Conservation (phyloP, 1,140 invertebrate species). For the Mylabris phalerata region DNA sequence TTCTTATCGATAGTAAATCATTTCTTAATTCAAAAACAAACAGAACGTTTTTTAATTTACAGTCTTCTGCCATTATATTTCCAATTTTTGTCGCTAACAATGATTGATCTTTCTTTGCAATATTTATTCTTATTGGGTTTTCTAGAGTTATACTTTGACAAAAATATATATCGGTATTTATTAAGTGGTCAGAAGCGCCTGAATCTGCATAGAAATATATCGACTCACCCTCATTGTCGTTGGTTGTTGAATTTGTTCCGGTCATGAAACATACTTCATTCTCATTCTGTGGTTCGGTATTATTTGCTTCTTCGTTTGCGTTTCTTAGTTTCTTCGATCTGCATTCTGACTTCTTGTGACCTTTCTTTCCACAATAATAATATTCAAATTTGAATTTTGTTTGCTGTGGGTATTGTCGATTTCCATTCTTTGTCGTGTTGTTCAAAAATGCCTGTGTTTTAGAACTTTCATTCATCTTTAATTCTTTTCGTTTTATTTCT, state of each 20-base stretch:
- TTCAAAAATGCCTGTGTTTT: too few species aligned
- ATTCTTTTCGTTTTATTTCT: background rate
- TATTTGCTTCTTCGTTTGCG: background rate
- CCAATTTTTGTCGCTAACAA: conserved; percentile 20
- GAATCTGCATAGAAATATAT: background rate
- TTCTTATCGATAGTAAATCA: conserved; percentile 6
- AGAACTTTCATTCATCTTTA: too few species aligned
- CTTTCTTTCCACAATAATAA: background rate
- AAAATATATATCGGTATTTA: conserved; percentile 1
- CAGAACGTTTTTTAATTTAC: conserved; percentile 2
- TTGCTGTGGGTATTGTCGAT: background rate
- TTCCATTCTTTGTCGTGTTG: background rate
- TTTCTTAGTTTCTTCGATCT: background rate
- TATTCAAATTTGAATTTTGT: conserved; percentile 1
- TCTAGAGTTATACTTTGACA: conserved; percentile 1
- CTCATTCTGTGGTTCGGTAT: background rate
- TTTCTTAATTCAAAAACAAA: background rate
- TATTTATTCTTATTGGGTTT: background rate
- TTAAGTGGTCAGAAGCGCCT: background rate
- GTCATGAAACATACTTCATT: background rate
- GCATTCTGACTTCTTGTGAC: conserved; percentile 1
- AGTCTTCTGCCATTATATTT: conserved; percentile 17
- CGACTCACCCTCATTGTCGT: background rate
- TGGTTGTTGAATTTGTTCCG: background rate
- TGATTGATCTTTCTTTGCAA: too few species aligned